Base-by-base conservation (phyloP, 1,140 invertebrate genomes). In the Ostrea denselamellosa region DNA sequence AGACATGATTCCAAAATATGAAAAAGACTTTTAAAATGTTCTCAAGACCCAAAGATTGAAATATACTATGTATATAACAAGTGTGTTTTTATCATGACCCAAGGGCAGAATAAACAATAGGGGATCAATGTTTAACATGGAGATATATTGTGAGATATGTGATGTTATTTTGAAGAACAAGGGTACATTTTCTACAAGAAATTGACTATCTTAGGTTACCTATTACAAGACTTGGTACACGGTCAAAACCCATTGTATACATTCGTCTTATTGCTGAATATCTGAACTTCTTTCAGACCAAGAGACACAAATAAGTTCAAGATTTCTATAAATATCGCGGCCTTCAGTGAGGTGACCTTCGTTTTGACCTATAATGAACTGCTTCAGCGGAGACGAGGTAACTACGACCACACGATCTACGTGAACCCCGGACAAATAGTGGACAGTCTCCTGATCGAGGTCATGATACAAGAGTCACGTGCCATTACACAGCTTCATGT, bases 301-400 rank as follows among this genome's bases (percentile, higher is more conserved):
- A 88, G 93, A 62, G 92, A 93, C 52, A 90, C 92, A 19, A 92
- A 93, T 84, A 89, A 82, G 53, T 94, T 94, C 85, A 89, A 92
- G 51, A 91, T 94, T 8, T 88, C 90, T 2, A 89, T 94, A 17
- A 93, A 92, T 86, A 90, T 94, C 1, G 91, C 91, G 3, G 89
- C 92, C 14, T 83, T 90, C 14, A 90, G 90, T 25, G 92, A 90
- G 83, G 90, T 91, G 22, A 93, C 90, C 9, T 93, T 93, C 85
- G 91, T 88, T 17, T 62, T 93, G 54, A 92, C 89, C 7, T 93
- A 93, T 86, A 90, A 93, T 52, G 93, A 93, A 81, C 83, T 93
- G 0, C 89, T 93, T n/a, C 86, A 91, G 68, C 82, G 93, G 34
- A 58, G 87, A 0, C 58, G 89, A 9, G 92, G 92, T 0, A 87